Evolutionary conservation across 2,888 invertebrate species (phyloP), one percentile per base, ranked within the genome.

Genomic region (Venustoraphidia nigricollis): DNA sequence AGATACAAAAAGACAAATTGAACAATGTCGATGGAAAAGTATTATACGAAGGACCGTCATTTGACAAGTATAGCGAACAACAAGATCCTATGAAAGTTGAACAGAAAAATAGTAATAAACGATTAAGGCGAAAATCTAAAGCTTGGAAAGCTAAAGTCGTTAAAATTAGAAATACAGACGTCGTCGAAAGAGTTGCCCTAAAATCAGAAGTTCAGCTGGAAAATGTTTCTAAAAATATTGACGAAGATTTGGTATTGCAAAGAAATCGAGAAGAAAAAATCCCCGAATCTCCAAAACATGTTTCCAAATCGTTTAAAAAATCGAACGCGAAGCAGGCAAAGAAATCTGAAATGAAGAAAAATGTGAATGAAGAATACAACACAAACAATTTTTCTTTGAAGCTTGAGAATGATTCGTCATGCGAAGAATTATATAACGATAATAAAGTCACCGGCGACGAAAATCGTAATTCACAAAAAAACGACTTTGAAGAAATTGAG

Each of bases 131-230:
- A 9, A 54, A 61, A 10, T 54, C 58, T 6, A 62, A 60, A 56
- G 57, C 59, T 2, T 43, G 58, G 41, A 61, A 60, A 50, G 55
- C 59, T 6, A 62, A 60, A 55, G 54, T 60, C 9, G 56, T 55
- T 8, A 61, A 60, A 53, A 56, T 59, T 37, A 60, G 61, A 52
- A 59, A 52, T 40, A 57, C 58, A 11, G 59, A 61, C 47, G 45
- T 60, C 2, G 53, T 54, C 1, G 57, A 58, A 51, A 46, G 58
- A 40, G 45, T 56, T 8, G 54, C 49, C 43, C 45, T 41, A n/a
- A 55, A 47, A 47, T 11, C 38, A 10, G 43, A 47, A 6, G 27
- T 27, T 6, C 27, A 27, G 6, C 6, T 27, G 6, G 27, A 27
- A 27, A 27, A 27, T 27, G 6, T 27, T 27, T 27, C 27, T 27